Evolutionary conservation across 1,140 invertebrate genomes (phyloP).

Genomic region (Penaeus japonicus): DNA sequence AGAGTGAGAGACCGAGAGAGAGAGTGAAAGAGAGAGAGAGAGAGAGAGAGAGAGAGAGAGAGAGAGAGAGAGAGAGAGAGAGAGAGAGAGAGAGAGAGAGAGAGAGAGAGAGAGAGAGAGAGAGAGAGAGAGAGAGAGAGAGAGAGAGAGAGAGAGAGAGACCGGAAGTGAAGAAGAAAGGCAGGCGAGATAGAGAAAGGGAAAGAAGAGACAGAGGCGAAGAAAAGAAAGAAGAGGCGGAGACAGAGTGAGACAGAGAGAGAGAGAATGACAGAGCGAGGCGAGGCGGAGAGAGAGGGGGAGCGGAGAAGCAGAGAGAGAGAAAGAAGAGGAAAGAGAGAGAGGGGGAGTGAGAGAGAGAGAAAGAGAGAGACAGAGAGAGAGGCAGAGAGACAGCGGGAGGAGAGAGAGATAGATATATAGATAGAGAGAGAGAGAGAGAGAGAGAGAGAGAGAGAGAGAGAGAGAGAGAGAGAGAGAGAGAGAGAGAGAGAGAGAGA

Average conservation of each 20-base stretch:
- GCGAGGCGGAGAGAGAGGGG: not conserved
- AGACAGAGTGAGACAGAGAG: not conserved
- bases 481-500: not conserved
- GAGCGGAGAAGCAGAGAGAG: not conserved
- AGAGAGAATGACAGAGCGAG: not conserved
- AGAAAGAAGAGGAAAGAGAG: not conserved
- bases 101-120: not conserved
- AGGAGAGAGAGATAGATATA: not conserved
- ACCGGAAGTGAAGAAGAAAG: not conserved
- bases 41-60: not conserved
- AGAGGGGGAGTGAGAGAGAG: not conserved
- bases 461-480: too few relatives aligned
- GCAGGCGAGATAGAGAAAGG: not conserved
- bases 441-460: not conserved
- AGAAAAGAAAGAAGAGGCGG: not conserved
- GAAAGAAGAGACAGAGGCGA: too few relatives aligned
- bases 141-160: not conserved
- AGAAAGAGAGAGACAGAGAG: not conserved
- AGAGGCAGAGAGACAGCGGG: not conserved
- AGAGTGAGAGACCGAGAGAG: slow-evolving; percentile 9
- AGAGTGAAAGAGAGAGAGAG: not conserved
- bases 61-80: not conserved
- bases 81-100: not conserved
- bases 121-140: not conserved
- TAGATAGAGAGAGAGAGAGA: not conserved